Evolutionary conservation across 2,797 vertebrate genomes (phyloP), one percentile per base, ranked within the genome.

Genomic region (Austrolebias charrua): DNA sequence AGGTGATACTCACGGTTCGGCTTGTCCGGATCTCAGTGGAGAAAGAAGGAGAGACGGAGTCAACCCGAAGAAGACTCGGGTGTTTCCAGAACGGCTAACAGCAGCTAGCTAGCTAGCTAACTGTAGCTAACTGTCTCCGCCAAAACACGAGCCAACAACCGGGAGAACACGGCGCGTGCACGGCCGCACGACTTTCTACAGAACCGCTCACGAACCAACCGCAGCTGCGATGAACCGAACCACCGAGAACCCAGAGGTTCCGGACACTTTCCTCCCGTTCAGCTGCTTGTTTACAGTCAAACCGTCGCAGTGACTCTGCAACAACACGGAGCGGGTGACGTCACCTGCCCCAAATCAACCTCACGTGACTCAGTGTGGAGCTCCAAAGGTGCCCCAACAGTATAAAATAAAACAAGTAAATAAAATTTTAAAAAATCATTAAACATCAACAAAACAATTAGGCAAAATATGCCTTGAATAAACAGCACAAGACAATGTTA

Each of bases 291-390:
- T 93, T 92, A 92, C 92, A 90, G 83, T 81, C 83, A 9, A 72
- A 75, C 73, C 51, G 73, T 79, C 85, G 76, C 86, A 88, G 89
- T 92, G 91, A 92, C 91, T 92, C 88, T 88, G 91, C 92, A 92
- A 87, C 81, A 89, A 73, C 84, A 75, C 88, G 77, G 62, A 46
- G 33, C 50, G 2, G 28, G 13, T 86, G 84, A 92, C 90, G 90
- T 91, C 47, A 79, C 19, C 76, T 1, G 67, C 53, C 46, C 11
- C 6, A 28, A 45, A 38, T 4, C 54, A 4, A 4, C 0, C n/a
- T 73, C 67, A 86, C 78, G 83, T 84, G 71, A 82, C 48, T 18
- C 4, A 0, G 59, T 43, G 31, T 9, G 59, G n/a, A 46, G 46
- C 29, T 9, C 45, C 44, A 5, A 13, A 42, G 9, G 35, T 24